A percentile compares a stretch with the other conserved stretches of the same genome.
These are phyloP conservation scores for Apotomis turbidana DNA, from an alignment of 2,888 invertebrate genomes.

Conservation along the genomic window DNA sequence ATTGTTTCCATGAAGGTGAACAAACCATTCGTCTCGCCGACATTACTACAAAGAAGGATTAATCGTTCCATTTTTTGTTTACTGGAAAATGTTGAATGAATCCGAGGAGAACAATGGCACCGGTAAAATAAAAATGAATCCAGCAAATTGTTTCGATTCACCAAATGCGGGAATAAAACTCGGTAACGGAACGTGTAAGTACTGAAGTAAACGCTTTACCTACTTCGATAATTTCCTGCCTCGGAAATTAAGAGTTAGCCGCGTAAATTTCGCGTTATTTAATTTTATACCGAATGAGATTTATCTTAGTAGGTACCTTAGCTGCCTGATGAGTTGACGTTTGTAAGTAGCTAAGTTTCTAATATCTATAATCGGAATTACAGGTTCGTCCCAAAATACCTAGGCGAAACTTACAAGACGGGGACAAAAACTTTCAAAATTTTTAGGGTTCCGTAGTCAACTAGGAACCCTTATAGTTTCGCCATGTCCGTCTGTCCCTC, in stretches of 20 bases:
- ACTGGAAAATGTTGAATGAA: constrained; percentile 22
- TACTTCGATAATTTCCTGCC: constrained; percentile 14
- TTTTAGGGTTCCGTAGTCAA: no score
- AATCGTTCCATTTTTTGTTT: constrained; percentile 14
- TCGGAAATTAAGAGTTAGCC: neutral
- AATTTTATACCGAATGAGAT: neutral
- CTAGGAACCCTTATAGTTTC: no score
- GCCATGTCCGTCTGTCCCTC: no score
- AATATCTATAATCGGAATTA: no score
- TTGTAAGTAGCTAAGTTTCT: no score
- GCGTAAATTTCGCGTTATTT: neutral
- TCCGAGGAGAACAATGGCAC: constrained; percentile 14
- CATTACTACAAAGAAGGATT: neutral
- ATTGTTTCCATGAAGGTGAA: neutral
- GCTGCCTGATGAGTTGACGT: no score
- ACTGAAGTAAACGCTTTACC: constrained; percentile 10
- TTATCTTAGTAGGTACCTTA: neutral
- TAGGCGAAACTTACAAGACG: no score
- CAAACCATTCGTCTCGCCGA: neutral
- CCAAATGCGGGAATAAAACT: constrained; percentile 1
- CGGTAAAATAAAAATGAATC: constrained; percentile 24
- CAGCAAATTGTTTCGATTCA: constrained; percentile 14
- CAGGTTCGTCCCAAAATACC: no score
- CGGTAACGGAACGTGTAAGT: constrained; percentile 7
- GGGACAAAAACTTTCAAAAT: no score